phyloP scores from a whole-genome alignment of 2,113 vertebrate species.

The Rhynchomys soricoides region DNA sequence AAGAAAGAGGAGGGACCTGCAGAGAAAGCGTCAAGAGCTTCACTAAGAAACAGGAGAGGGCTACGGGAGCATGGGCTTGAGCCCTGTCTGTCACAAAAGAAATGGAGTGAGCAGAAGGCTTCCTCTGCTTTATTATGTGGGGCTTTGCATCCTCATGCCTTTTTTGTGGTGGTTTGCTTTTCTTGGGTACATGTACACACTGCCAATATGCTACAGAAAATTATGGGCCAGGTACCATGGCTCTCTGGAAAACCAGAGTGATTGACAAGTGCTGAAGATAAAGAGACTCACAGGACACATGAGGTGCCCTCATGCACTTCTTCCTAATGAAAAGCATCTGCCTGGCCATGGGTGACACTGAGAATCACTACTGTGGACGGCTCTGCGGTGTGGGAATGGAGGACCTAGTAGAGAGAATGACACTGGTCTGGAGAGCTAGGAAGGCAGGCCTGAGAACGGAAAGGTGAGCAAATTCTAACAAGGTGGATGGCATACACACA shows the following conservation, averaged over 20 bases:
- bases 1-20: constrained; percentile 80
- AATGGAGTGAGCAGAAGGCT: not conserved
- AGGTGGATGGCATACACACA: not conserved
- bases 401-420: not conserved
- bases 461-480: not conserved
- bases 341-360: rapidly evolving
- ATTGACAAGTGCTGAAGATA: not conserved
- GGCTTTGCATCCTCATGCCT: constrained; percentile 72
- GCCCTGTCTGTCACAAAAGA: constrained; percentile 59
- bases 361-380: too few species aligned
- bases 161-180: constrained; percentile 66
- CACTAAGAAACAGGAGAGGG: constrained; percentile 70
- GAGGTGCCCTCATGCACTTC: rapidly evolving
- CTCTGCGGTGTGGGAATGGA: not conserved
- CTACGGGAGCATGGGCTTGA: constrained; percentile 46
- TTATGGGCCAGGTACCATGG: too few species aligned
- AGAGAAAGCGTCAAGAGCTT: not conserved
- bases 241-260: not conserved
- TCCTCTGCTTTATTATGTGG: constrained; percentile 49
- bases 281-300: not conserved
- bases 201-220: not conserved
- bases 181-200: constrained; percentile 1
- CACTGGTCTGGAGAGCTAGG: not conserved
- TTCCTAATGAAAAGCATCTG: rapidly evolving
- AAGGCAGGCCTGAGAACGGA: too few species aligned